These are phyloP conservation scores for Drosophila sturtevanti DNA, from an alignment of 1,140 invertebrate species.

Conservation along the genomic window DNA sequence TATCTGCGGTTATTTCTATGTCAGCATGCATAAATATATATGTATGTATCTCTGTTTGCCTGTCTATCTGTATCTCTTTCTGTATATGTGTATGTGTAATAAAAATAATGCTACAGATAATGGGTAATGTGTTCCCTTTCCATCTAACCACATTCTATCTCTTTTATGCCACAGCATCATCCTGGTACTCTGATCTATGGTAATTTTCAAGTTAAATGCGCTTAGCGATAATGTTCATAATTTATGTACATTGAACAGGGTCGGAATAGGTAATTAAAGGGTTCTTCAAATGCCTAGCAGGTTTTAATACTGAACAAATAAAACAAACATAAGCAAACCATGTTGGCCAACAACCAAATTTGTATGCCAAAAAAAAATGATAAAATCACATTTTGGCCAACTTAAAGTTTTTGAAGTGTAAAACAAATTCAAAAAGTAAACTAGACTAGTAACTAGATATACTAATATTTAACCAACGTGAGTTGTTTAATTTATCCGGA, in stretches of 20 bases:
- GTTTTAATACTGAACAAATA: not conserved
- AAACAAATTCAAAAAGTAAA: not conserved
- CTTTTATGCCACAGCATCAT: slow-evolving; percentile 16
- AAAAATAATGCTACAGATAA: slow-evolving; percentile 70
- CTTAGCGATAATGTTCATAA: slow-evolving; percentile 60
- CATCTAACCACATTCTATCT: slow-evolving; percentile 12
- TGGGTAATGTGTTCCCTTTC: slow-evolving; percentile 21
- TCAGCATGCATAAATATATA: slow-evolving; percentile 5
- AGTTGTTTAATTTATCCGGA: too few relatives aligned
- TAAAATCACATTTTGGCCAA: not conserved
- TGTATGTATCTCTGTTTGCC: not conserved
- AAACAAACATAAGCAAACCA: not conserved
- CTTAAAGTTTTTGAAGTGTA: not conserved
- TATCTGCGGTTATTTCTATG: slow-evolving; percentile 45
- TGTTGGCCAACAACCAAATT: not conserved
- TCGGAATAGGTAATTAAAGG: slow-evolving; percentile 10
- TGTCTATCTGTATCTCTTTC: not conserved
- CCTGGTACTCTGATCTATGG: slow-evolving; percentile 51
- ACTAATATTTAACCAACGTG: too few relatives aligned
- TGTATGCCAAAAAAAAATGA: not conserved
- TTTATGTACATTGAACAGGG: slow-evolving; percentile 31
- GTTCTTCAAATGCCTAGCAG: not conserved
- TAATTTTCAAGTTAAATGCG: slow-evolving; percentile 63
- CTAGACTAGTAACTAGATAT: too few relatives aligned
- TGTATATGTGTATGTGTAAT: slow-evolving; percentile 37